These are phyloP conservation scores for Catocala sponsa DNA, from an alignment of 2,888 invertebrate species.

Conservation along the genomic window DNA sequence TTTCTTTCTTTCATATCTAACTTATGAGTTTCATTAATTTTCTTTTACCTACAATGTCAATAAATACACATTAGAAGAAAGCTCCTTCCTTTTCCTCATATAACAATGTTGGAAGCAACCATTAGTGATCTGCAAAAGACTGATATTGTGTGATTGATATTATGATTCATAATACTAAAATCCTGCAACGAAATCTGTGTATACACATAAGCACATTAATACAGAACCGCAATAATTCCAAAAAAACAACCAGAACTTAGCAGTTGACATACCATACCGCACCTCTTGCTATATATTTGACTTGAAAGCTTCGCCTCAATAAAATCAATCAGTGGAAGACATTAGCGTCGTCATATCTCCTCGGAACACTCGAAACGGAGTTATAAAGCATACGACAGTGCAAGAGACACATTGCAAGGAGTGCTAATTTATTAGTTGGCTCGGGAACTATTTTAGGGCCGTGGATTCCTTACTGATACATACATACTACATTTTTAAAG, in stretches of 20 bases:
- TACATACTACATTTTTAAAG: too few relatives aligned
- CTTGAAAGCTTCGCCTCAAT: conserved; percentile 38
- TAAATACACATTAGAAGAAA: background rate
- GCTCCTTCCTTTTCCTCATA: too few relatives aligned
- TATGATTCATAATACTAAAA: too few relatives aligned
- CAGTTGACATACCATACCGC: background rate
- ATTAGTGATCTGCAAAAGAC: too few relatives aligned
- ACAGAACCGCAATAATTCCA: too few relatives aligned
- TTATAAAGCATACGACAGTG: conserved; percentile 32
- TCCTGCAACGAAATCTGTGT: too few relatives aligned
- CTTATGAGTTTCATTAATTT: conserved; percentile 3
- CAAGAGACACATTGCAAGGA: conserved; percentile 2
- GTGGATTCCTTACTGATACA: background rate
- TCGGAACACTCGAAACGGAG: conserved; percentile 16
- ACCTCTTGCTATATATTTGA: background rate
- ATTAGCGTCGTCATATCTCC: conserved; percentile 45
- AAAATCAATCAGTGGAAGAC: conserved; percentile 44
- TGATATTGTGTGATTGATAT: too few relatives aligned
- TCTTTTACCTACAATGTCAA: background rate
- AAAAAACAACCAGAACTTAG: too few relatives aligned
- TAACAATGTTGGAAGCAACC: too few relatives aligned
- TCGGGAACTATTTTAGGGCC: background rate
- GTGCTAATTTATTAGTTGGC: conserved; percentile 2
- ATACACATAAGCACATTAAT: too few relatives aligned
- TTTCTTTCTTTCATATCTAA: too few relatives aligned